Base-by-base conservation (phyloP, 2,888 invertebrate genomes). In the Apamea anceps region DNA sequence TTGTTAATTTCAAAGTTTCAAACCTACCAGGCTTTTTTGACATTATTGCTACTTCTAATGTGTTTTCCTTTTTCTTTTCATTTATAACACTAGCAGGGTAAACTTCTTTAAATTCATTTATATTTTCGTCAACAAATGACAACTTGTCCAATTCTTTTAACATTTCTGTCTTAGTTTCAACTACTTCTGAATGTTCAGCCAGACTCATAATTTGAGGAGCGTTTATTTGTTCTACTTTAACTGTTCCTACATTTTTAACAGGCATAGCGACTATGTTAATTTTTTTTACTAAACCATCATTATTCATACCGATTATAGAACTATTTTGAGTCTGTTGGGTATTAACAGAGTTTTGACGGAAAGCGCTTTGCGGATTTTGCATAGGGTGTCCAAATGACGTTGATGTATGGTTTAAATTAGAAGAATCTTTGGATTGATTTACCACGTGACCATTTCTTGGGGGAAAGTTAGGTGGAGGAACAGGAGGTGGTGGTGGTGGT, bases 81-180 rank as follows among this genome's bases (percentile, higher is more conserved):
- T 68, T 65, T n/a, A 32, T 45, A 28, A 28, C 32, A 66, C 18
- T 54, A 60, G 60, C 63, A 1, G 77, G 48, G 13, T 37, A 25
- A n/a, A 18, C 21, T 37, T 12, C 12, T 37, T 73, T 74, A 37
- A 74, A 74, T 37, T 71, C 54, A n/a, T 72, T 72, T 8, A n/a
- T 48, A 10, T 62, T 37, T 48, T 77, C 66, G 8, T 77, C 80
- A 8, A 68, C 63, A 48, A 81, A 79, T 4, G 84, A 72, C 32
- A 84, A 63, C 37, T 86, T 91, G 13, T 90, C 88, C 57, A 91
- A 85, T 79, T 90, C 88, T 77, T 90, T 73, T n/a, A 90, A 81
- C 88, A 89, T 89, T 82, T 85, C 79, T 73, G 81, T 91, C 79
- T 91, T 91, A 15, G 81, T 80, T 72, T 85, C 87, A 63, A 81